phyloP scores from a whole-genome alignment of 2,888 invertebrate species.

The Cremastinae sp. region DNA sequence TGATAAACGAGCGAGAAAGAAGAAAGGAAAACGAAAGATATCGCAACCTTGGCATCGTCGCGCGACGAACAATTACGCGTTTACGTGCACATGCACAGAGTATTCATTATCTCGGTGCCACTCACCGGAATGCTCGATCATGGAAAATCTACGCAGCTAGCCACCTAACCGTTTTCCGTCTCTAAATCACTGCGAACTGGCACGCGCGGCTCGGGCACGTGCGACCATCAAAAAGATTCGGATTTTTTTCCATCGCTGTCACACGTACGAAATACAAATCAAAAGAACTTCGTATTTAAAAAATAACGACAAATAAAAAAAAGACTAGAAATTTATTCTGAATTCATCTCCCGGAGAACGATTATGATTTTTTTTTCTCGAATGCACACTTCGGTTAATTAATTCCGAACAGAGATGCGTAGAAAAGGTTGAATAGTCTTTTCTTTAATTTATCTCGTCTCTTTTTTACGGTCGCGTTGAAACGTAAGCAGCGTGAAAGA shows the following conservation, averaged over 20 bases:
- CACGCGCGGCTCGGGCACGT: background rate
- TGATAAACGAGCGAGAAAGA: slow-evolving; percentile 11
- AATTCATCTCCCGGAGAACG: too few relatives aligned
- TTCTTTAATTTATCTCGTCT: too few relatives aligned
- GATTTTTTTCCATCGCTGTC: slow-evolving; percentile 18
- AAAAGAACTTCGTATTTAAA: too few relatives aligned
- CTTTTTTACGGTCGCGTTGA: too few relatives aligned
- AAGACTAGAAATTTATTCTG: too few relatives aligned
- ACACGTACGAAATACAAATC: background rate
- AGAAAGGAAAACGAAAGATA: slow-evolving; percentile 29
- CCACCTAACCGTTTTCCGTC: slow-evolving; percentile 27
- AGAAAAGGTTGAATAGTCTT: too few relatives aligned
- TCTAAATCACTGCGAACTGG: slow-evolving; percentile 12
- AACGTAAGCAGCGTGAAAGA: too few relatives aligned
- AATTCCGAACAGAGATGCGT: too few relatives aligned
- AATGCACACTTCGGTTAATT: too few relatives aligned
- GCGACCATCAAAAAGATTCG: slow-evolving; percentile 10
- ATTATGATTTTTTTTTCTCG: too few relatives aligned
- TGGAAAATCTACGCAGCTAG: slow-evolving; percentile 50
- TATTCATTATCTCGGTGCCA: background rate
- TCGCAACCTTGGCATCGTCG: slow-evolving; percentile 33
- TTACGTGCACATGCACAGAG: background rate
- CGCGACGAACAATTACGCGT: background rate
- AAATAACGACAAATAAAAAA: too few relatives aligned
- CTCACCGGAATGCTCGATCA: slow-evolving; percentile 24